Percentiles rank a stretch among this genome's conserved stretches.
These are phyloP conservation scores for Drosophila robusta DNA, from an alignment of 2,888 invertebrate species.

Conservation along the genomic window DNA sequence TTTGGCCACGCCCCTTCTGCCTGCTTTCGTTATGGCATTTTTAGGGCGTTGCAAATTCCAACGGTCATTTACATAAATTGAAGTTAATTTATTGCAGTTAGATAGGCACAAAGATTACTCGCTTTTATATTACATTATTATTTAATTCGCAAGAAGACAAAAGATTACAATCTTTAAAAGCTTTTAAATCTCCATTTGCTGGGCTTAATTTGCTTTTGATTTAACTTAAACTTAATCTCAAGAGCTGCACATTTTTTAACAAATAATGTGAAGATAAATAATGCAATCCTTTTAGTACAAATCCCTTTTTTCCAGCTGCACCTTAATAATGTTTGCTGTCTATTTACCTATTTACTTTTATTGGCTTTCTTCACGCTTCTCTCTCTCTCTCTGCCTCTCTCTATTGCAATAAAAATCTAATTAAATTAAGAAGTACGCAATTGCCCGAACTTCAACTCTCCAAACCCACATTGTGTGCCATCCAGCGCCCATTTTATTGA, in stretches of 20 bases:
- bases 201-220: neutral
- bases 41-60: slow-evolving; percentile 13
- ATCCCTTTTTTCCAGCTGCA: neutral
- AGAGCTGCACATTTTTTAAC: neutral
- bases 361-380: neutral
- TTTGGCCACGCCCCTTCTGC: slow-evolving; percentile 29
- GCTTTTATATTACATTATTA: neutral
- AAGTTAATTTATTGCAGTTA: slow-evolving; percentile 37
- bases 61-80: slow-evolving; percentile 59
- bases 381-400: neutral
- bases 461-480: slow-evolving; percentile 9
- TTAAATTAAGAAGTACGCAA: slow-evolving; percentile 56
- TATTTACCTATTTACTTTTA: slow-evolving; percentile 1
- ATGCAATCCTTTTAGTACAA: neutral
- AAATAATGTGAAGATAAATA: slow-evolving; percentile 3
- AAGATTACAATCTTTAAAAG: neutral
- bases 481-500: slow-evolving; percentile 55
- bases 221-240: neutral
- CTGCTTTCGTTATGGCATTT: slow-evolving; percentile 11
- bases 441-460: slow-evolving; percentile 6
- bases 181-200: neutral
- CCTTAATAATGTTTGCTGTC: neutral
- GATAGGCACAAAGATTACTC: neutral
- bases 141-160: neutral
- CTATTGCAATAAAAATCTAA: slow-evolving; percentile 27